Percentiles rank a stretch among this genome's conserved stretches.
Evolutionary conservation across 2,113 vertebrate genomes (phyloP).

Genomic region (Prochilodus magdalenae): DNA sequence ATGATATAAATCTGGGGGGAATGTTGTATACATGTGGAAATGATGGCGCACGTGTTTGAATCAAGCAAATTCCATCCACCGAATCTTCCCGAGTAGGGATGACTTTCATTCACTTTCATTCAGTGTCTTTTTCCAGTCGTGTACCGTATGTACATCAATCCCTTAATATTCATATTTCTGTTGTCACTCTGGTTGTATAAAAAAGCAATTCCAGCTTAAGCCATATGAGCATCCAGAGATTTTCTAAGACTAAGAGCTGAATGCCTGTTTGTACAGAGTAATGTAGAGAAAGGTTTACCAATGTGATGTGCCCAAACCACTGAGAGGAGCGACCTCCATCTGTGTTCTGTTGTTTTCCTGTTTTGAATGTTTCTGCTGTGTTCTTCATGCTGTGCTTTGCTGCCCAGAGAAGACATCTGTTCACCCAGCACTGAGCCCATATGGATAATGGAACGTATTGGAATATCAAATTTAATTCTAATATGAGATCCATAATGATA

Average conservation of each 20-base stretch:
- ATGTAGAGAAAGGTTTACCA: neutral
- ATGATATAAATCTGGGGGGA: too few relatives aligned
- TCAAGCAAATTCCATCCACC: neutral
- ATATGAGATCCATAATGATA: too few relatives aligned
- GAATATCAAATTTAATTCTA: too few relatives aligned
- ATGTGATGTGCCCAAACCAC: neutral
- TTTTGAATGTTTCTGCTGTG: too few relatives aligned
- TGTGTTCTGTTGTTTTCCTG: neutral
- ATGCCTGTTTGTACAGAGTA: neutral
- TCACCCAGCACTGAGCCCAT: neutral
- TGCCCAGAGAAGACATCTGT: neutral
- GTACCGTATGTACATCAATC: neutral
- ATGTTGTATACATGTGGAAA: too few relatives aligned
- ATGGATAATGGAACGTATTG: neutral
- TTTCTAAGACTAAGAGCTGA: neutral
- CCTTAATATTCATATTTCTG: neutral
- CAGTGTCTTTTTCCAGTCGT: neutral
- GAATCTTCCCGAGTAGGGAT: neutral
- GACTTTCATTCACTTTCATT: too few relatives aligned
- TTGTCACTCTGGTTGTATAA: neutral
- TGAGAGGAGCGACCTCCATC: neutral
- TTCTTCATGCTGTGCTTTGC: too few relatives aligned
- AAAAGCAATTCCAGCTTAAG: neutral
- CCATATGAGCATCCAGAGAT: neutral
- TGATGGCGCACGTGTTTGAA: too few relatives aligned